Base-by-base conservation (phyloP, 2,113 vertebrate species). In the Thymallus thymallus region DNA sequence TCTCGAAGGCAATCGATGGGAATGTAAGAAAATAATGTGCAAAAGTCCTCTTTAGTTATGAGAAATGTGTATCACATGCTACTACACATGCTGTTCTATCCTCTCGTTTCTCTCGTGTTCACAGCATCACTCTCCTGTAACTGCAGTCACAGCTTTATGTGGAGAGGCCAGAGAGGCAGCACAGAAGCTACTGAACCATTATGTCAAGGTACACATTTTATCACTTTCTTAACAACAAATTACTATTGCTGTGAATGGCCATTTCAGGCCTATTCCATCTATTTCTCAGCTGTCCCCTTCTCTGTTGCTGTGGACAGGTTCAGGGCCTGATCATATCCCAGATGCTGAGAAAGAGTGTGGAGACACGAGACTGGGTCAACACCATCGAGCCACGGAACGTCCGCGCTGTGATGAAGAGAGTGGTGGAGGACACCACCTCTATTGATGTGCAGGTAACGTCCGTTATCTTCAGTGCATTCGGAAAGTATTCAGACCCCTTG, bases 271-370 rank as follows among this genome's bases (percentile, higher is more conserved):
- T 60, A 22, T 22, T 60, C 56, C 56, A 10, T 60, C 20, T 60
- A 22, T 60, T n/a, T 60, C 56, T 22, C 56, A 23, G 56, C 68
- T 56, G 30, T 35, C 32, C 41, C 6, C 56, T 23, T 20, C 67
- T 68, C 63, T 69, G 45, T 74, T 75, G 29, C 20, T 75, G 18
- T 78, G 23, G 76, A 1, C 76, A 93, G 93, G 95, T 96, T 14
- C 98, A 99, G 82, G 97, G 98, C 0, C 90, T 98, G 0, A 94
- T 96, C 1, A 95, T 99, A 85, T 97, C 96, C 0, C 97, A 99
- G 87, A 99, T 99, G 98, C 88, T 98, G 30, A 92, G 97, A 68
- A 99, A 99, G 87, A 98, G 98, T 0, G 98, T 99, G 14, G 98
- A 99, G 92, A 99, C 97, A 0, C 93, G 98, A 0, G 98, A 99